Base-by-base conservation (phyloP, 1,140 invertebrate species). In the Pteromalus puparum region DNA sequence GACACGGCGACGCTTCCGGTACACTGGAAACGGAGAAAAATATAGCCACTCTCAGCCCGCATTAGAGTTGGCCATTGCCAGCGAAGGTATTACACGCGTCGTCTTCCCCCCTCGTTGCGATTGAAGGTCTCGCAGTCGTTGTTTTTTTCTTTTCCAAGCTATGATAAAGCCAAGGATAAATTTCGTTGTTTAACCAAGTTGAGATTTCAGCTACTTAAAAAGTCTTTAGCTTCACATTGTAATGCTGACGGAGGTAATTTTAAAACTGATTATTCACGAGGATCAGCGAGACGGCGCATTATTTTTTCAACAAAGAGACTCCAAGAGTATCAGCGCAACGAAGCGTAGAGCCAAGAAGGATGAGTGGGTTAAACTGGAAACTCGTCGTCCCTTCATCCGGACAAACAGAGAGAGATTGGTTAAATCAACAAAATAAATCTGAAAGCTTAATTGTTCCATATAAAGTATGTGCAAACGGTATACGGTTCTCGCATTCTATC, bases 11-110 rank as follows among this genome's bases (percentile, higher is more conserved):
- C 38, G 38, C 38, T 15, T 53, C 18, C 13, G 5, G 9, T 53
- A 53, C 48, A 18, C 48, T 53, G 48, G 48, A 53, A 53, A 53
- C 13, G 5, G 15, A 46, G 72, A 46, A 75, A 76, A 82, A 82
- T 42, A 21, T 42, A 21, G 53, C 18, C 1, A 24, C 7, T 76
- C n/a, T 76, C 53, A 7, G 34, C 28, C 65, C 15, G 21, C 72
- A 61, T 65, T 67, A 82, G n/a, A 67, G 15, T 38, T n/a, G 38
- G n/a, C 13, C 53, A 15, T 65, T 82, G 28, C n/a, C 24, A n/a
- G 28, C 1, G 9, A 1, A 74, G 46, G 70, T 82, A 30, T 82
- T 61, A 61, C 21, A 53, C 48, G 48, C 13, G 46, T 61, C 21
- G 6, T 61, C 18, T 74, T 24, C 4, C 13, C 67, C 42, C 26